Base-by-base conservation (phyloP, 2,113 vertebrate species). In the Eurystomus gularis region DNA sequence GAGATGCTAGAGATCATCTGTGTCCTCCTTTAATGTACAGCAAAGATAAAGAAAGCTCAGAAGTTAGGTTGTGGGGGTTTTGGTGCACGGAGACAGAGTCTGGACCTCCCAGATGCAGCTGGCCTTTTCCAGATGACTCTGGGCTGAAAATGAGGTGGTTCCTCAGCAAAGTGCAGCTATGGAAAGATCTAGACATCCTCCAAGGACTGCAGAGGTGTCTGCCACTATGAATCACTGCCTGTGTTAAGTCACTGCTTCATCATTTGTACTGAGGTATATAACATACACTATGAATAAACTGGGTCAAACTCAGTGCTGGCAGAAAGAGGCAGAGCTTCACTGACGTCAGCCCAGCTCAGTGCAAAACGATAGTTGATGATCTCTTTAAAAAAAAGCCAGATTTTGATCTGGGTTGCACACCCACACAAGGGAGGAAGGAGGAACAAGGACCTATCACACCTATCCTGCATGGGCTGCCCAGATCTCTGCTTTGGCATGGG, bases 181-280 rank as follows among this genome's bases (percentile, higher is more conserved):
- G 66, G 94, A 95, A 96, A 92, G 72, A 89, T 85, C 80, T 4
- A 92, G 88, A 91, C 51, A 84, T 60, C 40, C 77, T 92, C 83
- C 54, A 49, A 94, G 81, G 72, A 86, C 88, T 89, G 82, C 88
- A 96, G 95, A 95, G 54, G 40, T 91, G 83, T 89, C 83, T 87
- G 72, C 48, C 1, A 19, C 61, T 86, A 54, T 94, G 96, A 96
- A 96, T 97, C 94, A 97, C 17, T 91, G 94, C 71, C 54, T 80
- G 33, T 8, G 51, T 94, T 72, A 93, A 96, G 60, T 81, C 81
- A 83, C 51, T 78, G 80, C 60, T 88, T 95, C 92, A 95, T 95
- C 88, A 89, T 88, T 88, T 93, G 70, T 49, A 91, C 86, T 21
- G 52, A 93, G 72, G 69, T 81, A 81, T 52, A 8, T 55, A 95